Evolutionary conservation across 2,888 invertebrate genomes (phyloP).

Genomic region (Euclidia mi): DNA sequence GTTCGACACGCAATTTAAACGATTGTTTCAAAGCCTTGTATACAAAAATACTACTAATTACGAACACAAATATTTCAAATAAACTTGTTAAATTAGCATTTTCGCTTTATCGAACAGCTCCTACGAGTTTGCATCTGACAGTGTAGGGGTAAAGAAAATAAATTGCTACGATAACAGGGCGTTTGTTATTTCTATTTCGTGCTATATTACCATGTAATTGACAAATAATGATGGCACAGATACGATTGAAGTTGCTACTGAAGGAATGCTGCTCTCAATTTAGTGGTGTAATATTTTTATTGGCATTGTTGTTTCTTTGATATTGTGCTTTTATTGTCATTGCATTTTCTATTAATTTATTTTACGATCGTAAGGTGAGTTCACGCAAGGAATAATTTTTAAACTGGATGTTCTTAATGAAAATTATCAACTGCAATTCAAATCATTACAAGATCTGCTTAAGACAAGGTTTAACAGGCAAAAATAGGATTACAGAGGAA

Average conservation of each 20-base stretch:
- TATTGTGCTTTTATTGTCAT: background rate
- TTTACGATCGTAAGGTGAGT: too few relatives aligned
- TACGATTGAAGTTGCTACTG: slow-evolving; percentile 4
- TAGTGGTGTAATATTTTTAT: background rate
- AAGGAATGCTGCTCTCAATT: slow-evolving; percentile 3
- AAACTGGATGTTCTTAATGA: too few relatives aligned
- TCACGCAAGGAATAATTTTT: too few relatives aligned
- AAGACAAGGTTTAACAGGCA: too few relatives aligned
- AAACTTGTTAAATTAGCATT: slow-evolving; percentile 34
- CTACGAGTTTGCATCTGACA: slow-evolving; percentile 30
- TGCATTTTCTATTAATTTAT: too few relatives aligned
- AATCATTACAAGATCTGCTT: too few relatives aligned
- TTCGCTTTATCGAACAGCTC: slow-evolving; percentile 18
- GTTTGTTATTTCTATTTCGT: slow-evolving; percentile 31
- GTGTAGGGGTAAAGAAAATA: slow-evolving; percentile 26
- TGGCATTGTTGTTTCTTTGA: background rate
- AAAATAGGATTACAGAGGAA: too few relatives aligned
- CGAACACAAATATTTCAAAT: slow-evolving; percentile 12
- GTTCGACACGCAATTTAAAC: too few relatives aligned
- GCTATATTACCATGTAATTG: slow-evolving; percentile 35
- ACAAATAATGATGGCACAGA: slow-evolving; percentile 9
- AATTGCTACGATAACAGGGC: slow-evolving; percentile 18
- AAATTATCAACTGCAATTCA: too few relatives aligned
- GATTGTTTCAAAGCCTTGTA: too few relatives aligned
- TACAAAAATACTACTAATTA: too few relatives aligned